These are phyloP conservation scores for Eristalis arbustorum DNA, from an alignment of 2,888 invertebrate species.

Conservation along the genomic window DNA sequence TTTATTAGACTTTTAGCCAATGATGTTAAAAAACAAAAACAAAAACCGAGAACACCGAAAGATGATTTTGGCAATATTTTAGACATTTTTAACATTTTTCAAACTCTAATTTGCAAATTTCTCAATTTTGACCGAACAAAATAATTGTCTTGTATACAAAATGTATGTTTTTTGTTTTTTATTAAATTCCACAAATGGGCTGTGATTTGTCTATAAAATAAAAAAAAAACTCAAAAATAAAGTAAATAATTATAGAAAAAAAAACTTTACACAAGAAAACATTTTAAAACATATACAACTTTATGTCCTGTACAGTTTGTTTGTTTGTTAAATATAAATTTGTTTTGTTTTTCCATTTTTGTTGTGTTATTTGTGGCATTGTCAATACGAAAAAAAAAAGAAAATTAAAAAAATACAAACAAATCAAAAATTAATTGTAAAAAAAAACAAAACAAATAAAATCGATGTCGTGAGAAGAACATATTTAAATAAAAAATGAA, in stretches of 20 bases:
- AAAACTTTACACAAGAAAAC: slow-evolving; percentile 59
- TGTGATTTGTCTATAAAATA: slow-evolving; percentile 75
- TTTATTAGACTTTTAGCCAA: slow-evolving; percentile 63
- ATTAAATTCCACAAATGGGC: slow-evolving; percentile 75
- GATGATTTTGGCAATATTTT: slow-evolving; percentile 78
- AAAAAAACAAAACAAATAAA: slow-evolving; percentile 55
- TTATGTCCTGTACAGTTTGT: slow-evolving; percentile 73
- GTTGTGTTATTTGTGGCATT: slow-evolving; percentile 63
- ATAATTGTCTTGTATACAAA: slow-evolving; percentile 47
- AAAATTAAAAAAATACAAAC: slow-evolving; percentile 35
- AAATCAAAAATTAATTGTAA: slow-evolving; percentile 55
- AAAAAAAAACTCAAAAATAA: slow-evolving; percentile 68
- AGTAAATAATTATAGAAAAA: slow-evolving; percentile 57
- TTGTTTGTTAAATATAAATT: slow-evolving; percentile 57
- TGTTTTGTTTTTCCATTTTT: slow-evolving; percentile 62
- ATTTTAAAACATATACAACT: slow-evolving; percentile 63
- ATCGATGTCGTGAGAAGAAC: slow-evolving; percentile 72
- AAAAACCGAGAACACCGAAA: slow-evolving; percentile 71
- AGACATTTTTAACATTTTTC: slow-evolving; percentile 56
- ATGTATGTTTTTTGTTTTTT: slow-evolving; percentile 59
- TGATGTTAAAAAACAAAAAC: slow-evolving; percentile 38
- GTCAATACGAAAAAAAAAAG: slow-evolving; percentile 56
- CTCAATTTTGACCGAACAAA: slow-evolving; percentile 50
- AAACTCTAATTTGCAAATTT: slow-evolving; percentile 32
- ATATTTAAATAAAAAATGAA: slow-evolving; percentile 64